phyloP scores from a whole-genome alignment of 2,888 invertebrate species.

The Exephanes ischioxanthus region DNA sequence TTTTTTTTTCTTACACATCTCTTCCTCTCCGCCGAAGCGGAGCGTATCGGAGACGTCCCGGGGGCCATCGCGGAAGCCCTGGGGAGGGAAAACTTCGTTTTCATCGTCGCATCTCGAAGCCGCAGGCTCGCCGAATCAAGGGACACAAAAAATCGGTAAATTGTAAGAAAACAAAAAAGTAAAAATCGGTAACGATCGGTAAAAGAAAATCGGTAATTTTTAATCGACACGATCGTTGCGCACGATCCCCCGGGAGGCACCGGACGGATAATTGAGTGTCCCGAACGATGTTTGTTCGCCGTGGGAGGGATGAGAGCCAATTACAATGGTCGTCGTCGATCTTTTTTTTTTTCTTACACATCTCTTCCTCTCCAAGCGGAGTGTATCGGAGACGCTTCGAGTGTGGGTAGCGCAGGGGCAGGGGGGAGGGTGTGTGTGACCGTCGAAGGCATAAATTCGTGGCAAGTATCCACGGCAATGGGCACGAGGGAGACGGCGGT shows the following conservation, averaged over 20 bases:
- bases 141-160: conserved; percentile 28
- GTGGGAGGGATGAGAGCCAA: conserved; percentile 36
- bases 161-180: not conserved
- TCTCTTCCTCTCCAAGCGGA: conserved; percentile 20
- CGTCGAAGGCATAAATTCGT: conserved; percentile 77
- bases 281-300: conserved; percentile 9
- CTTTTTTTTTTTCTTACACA: conserved; percentile 25
- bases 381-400: conserved; percentile 53
- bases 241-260: not conserved
- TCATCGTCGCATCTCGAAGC: not conserved
- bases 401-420: conserved; percentile 29
- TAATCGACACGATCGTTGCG: not conserved
- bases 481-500: conserved; percentile 70
- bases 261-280: not conserved
- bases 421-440: not conserved
- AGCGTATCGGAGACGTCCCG: conserved; percentile 50
- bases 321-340: conserved; percentile 68
- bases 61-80: not conserved
- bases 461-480: conserved; percentile 77
- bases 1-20: conserved; percentile 5
- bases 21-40: conserved; percentile 1
- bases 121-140: not conserved
- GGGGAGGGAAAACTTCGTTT: not conserved
- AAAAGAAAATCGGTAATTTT: conserved; percentile 15
- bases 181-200: conserved; percentile 28